Conservation (phyloP, 1,140 invertebrate species). For the Rhagoletis pomonella region DNA sequence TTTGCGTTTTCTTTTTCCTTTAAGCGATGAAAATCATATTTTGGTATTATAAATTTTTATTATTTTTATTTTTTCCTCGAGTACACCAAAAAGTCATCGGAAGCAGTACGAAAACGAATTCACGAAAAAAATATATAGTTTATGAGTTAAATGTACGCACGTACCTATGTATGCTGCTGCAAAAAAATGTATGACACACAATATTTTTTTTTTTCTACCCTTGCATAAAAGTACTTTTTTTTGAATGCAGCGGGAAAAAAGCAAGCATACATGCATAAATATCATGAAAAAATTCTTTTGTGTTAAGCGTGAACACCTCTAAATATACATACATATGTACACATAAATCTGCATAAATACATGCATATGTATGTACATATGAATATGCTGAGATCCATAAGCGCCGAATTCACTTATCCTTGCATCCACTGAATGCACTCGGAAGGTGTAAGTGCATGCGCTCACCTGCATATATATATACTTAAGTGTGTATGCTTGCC, state of each 20-base stretch:
- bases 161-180: no score
- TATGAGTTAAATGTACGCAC: no score
- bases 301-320: constrained; percentile 5
- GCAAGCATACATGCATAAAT: no score
- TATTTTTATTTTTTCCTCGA: no score
- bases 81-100: no score
- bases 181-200: background rate
- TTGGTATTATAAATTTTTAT: no score
- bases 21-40: no score
- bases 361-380: no score
- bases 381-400: no score
- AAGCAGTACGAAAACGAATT: no score
- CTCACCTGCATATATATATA: background rate
- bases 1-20: no score
- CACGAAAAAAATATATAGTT: no score
- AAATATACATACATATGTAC: background rate
- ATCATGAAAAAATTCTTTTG: background rate
- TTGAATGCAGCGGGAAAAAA: background rate
- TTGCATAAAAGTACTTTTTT: background rate
- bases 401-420: background rate
- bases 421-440: background rate
- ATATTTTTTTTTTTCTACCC: background rate
- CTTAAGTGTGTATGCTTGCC: background rate
- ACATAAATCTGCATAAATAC: background rate
- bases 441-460: background rate